Evolutionary conservation across 2,797 vertebrate genomes (phyloP).

Genomic region (Poecile montanus): DNA sequence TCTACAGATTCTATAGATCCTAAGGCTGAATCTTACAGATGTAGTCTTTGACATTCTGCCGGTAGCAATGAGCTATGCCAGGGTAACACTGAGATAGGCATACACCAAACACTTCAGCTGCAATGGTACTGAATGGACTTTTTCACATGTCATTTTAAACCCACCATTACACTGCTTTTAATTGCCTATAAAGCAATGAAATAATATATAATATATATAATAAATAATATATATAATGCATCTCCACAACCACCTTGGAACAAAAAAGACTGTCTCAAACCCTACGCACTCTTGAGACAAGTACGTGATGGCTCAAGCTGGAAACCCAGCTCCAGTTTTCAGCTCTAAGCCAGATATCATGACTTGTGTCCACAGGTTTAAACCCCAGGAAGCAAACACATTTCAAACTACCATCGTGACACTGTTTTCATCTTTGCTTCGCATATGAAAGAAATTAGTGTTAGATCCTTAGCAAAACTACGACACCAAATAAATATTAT

Average conservation of each 20-base stretch:
- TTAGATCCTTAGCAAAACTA: neutral
- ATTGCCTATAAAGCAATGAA: neutral
- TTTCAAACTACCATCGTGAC: neutral
- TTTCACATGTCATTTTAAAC: neutral
- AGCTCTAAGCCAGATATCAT: neutral
- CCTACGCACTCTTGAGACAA: neutral
- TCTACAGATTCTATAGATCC: too few species aligned
- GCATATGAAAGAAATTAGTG: neutral
- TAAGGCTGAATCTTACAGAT: neutral
- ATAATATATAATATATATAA: too few species aligned
- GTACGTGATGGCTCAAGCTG: neutral
- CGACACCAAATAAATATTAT: constrained; percentile 36
- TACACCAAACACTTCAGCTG: neutral
- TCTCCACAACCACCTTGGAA: neutral
- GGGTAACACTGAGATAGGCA: neutral
- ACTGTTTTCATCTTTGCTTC: neutral
- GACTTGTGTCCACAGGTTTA: neutral
- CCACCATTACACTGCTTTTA: neutral
- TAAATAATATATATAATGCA: too few species aligned
- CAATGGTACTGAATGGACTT: neutral
- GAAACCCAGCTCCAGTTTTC: neutral
- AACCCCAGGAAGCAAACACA: neutral
- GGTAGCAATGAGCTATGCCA: neutral
- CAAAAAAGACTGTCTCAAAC: fast-evolving
- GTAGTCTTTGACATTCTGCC: neutral